phyloP scores from a whole-genome alignment of 2,888 invertebrate genomes.

The Harpalus rubripes region DNA sequence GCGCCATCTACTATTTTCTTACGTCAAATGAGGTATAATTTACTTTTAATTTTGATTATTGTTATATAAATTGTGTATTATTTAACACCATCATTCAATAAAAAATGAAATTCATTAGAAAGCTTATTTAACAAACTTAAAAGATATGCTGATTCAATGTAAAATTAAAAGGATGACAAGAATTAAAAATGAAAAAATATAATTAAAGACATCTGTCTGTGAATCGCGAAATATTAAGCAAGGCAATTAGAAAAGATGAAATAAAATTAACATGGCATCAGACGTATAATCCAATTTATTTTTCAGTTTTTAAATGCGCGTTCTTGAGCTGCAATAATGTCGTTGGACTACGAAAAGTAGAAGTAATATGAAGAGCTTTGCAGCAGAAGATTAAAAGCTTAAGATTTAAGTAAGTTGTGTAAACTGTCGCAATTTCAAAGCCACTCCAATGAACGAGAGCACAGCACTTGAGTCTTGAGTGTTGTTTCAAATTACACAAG shows the following conservation, averaged over 20 bases:
- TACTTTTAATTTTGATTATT: too few species aligned
- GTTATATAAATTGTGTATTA: too few species aligned
- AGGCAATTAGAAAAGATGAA: background rate
- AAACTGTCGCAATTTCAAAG: conserved; percentile 2
- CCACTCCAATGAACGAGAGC: background rate
- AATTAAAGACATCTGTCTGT: conserved; percentile 57
- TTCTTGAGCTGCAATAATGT: background rate
- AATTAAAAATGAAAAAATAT: background rate
- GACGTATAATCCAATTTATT: background rate
- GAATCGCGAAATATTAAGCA: background rate
- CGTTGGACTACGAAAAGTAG: background rate
- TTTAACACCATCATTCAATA: too few species aligned
- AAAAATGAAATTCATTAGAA: too few species aligned
- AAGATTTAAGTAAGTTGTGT: conserved; percentile 31
- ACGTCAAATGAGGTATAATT: too few species aligned
- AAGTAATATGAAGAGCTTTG: conserved; percentile 3
- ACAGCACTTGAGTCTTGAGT: conserved; percentile 3
- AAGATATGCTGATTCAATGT: too few species aligned
- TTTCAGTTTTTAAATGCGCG: background rate
- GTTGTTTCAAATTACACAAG: conserved; percentile 25
- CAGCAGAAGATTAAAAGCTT: conserved; percentile 28
- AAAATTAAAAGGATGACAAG: conserved; percentile 72
- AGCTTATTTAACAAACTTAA: too few species aligned
- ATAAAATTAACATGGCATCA: background rate
- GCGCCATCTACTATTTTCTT: too few species aligned